Percentiles rank a stretch among this genome's conserved stretches.
phyloP scores from a whole-genome alignment of 2,113 vertebrate species.

The Gasterosteus nipponicus region DNA sequence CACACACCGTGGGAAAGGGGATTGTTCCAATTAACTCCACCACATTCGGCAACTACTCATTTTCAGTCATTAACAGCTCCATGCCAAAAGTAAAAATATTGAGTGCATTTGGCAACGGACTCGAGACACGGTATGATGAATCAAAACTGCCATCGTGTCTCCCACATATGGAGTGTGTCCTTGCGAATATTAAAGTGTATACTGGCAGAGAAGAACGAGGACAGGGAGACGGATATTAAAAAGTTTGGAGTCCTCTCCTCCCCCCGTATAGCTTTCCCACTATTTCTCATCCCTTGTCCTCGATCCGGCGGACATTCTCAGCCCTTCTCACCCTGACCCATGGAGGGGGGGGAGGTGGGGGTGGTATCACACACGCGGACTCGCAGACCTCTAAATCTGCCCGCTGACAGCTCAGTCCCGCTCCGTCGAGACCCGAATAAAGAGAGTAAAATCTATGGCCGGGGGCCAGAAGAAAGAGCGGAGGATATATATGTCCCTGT shows the following conservation, averaged over 20 bases:
- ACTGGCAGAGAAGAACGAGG: constrained; percentile 46
- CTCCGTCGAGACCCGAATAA: constrained; percentile 80
- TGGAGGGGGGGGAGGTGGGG: constrained; percentile 43
- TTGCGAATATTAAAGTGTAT: constrained; percentile 41
- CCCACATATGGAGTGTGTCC: constrained; percentile 48
- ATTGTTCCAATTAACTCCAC: constrained; percentile 31
- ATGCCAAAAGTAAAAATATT: constrained; percentile 37
- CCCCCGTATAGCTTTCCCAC: constrained; percentile 70
- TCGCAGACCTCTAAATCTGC: constrained; percentile 82
- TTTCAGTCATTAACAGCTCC: constrained; percentile 23
- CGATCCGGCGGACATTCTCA: constrained; percentile 64
- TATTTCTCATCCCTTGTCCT: constrained; percentile 71
- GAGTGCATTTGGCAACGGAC: constrained; percentile 33
- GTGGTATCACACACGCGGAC: constrained; percentile 67
- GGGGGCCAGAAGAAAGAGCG: constrained; percentile 70
- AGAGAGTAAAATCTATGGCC: constrained; percentile 79
- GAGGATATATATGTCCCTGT: constrained; percentile 71
- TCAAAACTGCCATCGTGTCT: constrained; percentile 26
- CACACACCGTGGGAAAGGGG: constrained; percentile 28
- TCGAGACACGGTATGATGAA: constrained; percentile 25
- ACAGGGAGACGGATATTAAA: constrained; percentile 66
- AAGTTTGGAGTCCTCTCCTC: constrained; percentile 53
- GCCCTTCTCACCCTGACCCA: constrained; percentile 65
- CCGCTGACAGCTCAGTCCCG: constrained; percentile 80
- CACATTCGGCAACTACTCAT: constrained; percentile 19